Percentiles rank a stretch among this genome's conserved stretches.
phyloP scores from a whole-genome alignment of 2,888 invertebrate genomes.

The Endotricha flammealis region DNA sequence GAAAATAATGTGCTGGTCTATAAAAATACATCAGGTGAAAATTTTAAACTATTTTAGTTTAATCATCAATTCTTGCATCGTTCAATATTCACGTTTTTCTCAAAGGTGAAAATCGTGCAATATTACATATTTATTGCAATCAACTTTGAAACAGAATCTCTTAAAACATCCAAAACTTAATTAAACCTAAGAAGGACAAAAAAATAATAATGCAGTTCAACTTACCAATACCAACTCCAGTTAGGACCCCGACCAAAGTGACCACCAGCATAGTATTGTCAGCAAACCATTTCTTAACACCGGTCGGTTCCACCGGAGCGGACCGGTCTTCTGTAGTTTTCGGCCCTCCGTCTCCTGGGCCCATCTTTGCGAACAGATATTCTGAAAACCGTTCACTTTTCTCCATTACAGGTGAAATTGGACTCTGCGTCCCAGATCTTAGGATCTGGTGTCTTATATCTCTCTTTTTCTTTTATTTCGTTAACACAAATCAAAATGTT shows the following conservation, averaged over 20 bases:
- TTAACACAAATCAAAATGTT: constrained; percentile 9
- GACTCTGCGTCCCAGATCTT: constrained; percentile 38
- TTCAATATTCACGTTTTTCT: too few species aligned
- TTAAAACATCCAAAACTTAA: too few species aligned
- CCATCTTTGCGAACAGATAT: constrained; percentile 89
- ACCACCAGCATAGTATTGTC: constrained; percentile 88
- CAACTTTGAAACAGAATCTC: too few species aligned
- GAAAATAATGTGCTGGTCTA: too few species aligned
- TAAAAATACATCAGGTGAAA: too few species aligned
- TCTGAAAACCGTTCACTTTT: constrained; percentile 85
- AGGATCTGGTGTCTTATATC: constrained; percentile 31
- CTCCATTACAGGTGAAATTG: constrained; percentile 73
- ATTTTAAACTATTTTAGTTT: too few species aligned
- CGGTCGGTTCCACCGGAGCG: constrained; percentile 82
- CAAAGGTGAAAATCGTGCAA: too few species aligned
- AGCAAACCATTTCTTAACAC: constrained; percentile 82
- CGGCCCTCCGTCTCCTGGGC: constrained; percentile 79
- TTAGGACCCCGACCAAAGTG: constrained; percentile 87
- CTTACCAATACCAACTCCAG: constrained; percentile 85
- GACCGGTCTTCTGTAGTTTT: constrained; percentile 80
- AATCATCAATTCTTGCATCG: too few species aligned
- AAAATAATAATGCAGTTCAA: too few species aligned
- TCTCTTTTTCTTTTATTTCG: constrained; percentile 12
- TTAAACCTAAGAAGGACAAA: too few species aligned
- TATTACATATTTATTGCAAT: too few species aligned